Base-by-base conservation (phyloP, 2,888 invertebrate genomes). In the Ischnura elegans region DNA sequence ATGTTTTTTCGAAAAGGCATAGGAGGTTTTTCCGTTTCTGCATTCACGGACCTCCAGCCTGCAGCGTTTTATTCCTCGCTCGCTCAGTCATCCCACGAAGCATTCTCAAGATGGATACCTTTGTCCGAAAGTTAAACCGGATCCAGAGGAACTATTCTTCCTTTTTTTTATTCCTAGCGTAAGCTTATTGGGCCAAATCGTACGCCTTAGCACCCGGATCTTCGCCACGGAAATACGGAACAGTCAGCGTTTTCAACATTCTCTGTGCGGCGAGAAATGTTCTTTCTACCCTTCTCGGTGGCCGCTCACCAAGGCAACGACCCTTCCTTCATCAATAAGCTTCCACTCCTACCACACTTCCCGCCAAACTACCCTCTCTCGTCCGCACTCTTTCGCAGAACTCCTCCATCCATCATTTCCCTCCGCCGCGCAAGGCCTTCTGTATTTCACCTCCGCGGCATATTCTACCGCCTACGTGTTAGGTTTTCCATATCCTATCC, bases 91-190 rank as follows among this genome's bases (percentile, higher is more conserved):
- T 76, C 76, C 76, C 76, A 36, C 76, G 76, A 21, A 13, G 76
- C 29, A 36, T 25, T 36, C n/a, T 29, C 76, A 76, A 76, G 76
- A 76, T 76, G 76, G 76, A 76, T 76, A 76, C 76, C 76, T 76
- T 36, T 76, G 76, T 76, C 76, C 76, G 76, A 76, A 76, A 36
- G 76, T 76, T 76, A 76, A 61, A 61, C n/a, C n/a, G 61, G 61
- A 61, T 61, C 36, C 76, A 10, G 76, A 36, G 16, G n/a, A n/a
- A n/a, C n/a, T n/a, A n/a, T n/a, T n/a, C n/a, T n/a, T 36, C 76
- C 76, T 36, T 76, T 36, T 76, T 76, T 76, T 76, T 76, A 76
- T 76, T 21, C 76, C 76, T 13, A 36, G 29, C 76, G 76, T 76
- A 76, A 76, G 76, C 76, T 36, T 76, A 36, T 76, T 61, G 76